These are phyloP conservation scores for Harpagoxenus sublaevis DNA, from an alignment of 2,888 invertebrate genomes.

Conservation along the genomic window DNA sequence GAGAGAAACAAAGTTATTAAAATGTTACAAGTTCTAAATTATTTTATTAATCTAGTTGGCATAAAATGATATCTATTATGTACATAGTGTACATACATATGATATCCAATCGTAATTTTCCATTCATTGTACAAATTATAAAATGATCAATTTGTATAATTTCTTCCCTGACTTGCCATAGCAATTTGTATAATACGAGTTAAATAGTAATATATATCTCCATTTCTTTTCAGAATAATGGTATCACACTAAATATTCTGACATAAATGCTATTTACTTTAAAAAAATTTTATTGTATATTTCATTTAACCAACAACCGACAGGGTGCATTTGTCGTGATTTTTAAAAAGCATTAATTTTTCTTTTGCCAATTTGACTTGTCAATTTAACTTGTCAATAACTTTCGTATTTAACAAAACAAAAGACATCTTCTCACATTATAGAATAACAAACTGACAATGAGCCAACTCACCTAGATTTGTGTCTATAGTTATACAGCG, in stretches of 20 bases:
- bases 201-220: background rate
- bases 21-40: background rate
- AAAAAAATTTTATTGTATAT: background rate
- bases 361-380: background rate
- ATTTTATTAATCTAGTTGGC: background rate
- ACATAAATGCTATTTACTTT: background rate
- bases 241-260: background rate
- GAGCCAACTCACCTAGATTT: constrained; percentile 25
- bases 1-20: background rate
- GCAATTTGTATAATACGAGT: background rate
- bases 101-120: background rate
- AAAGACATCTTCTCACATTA: constrained; percentile 29
- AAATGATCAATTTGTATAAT: background rate
- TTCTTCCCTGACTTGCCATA: background rate
- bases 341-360: constrained; percentile 13
- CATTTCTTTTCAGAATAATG: background rate
- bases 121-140: background rate
- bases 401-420: background rate
- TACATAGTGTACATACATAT: background rate
- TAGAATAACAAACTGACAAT: background rate
- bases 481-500: background rate
- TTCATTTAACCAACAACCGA: background rate
- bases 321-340: background rate
- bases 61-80: background rate
- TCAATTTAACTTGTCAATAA: constrained; percentile 3